Evolutionary conservation across 2,888 invertebrate genomes (phyloP), one percentile per base, ranked within the genome.

Genomic region (Itoplectis maculator): DNA sequence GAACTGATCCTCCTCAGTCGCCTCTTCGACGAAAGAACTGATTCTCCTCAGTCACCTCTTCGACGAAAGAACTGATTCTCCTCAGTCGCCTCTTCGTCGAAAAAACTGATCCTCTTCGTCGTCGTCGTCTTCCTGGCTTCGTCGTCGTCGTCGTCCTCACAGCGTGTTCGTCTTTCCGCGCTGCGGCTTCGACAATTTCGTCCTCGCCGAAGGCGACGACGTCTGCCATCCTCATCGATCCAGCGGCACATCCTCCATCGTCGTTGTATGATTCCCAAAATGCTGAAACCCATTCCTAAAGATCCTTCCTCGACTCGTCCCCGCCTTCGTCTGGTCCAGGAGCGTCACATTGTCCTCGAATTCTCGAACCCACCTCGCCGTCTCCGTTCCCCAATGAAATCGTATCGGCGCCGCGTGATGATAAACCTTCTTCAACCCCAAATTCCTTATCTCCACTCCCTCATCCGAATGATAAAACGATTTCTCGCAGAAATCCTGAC

Each of bases 401-500:
- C 89, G 81, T 37, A 90, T 88, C 11, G 89, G 88, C 6, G 91
- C 91, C 0, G 91, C 87, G 40, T 89, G 87, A 40, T 91, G 91
- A 65, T 91, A 91, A 20, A 87, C 87, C 59, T 90, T 91, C 80
- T 90, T 91, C 4, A 89, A 40, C 0, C 90, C 91, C 9, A 86
- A 80, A 47, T 84, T 89, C 0, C 90, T 87, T 5, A 90, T 87
- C 65, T 89, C 88, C 11, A 90, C 85, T 1, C 90, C 91, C 11
- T 89, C 89, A 15, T 87, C 86, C 23, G 91, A 90, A 79, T 93
- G 92, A 84, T 93, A 95, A 86, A 95, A 96, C 4, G 96, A 95
- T 59, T 94, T 94, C 81, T 94, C 92, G 86, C 93, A 92, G 89
- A 96, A 96, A 69, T 93, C 93, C 74, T 94, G 93, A 9, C 94